phyloP scores from a whole-genome alignment of 2,888 invertebrate genomes.

The Acanthacorydalis orientalis region DNA sequence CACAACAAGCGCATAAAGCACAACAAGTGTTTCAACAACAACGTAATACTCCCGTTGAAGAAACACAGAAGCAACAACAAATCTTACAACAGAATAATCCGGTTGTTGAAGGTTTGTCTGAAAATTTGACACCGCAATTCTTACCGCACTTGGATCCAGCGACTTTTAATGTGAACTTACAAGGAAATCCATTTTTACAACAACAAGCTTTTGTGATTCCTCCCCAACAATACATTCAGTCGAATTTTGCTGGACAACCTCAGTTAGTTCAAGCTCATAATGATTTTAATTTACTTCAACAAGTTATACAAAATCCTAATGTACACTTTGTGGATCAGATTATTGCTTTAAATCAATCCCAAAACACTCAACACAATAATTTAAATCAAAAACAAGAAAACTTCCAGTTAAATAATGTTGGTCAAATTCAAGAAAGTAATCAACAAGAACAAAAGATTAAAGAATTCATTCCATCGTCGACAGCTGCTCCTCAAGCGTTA shows the following conservation, averaged over 20 bases:
- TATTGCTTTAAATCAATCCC: slow-evolving; percentile 9
- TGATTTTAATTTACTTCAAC: slow-evolving; percentile 5
- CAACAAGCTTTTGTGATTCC: slow-evolving; percentile 6
- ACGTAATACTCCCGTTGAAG: slow-evolving; percentile 7
- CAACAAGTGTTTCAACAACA: slow-evolving; percentile 9
- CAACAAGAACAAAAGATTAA: slow-evolving; percentile 1
- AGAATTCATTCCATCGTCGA: slow-evolving; percentile 6
- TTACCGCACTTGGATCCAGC: slow-evolving; percentile 17
- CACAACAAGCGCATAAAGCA: slow-evolving; percentile 6
- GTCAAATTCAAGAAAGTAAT: slow-evolving; percentile 8
- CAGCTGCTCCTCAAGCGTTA: slow-evolving; percentile 4
- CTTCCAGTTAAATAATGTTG: background rate
- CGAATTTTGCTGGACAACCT: slow-evolving; percentile 13
- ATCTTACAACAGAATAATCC: slow-evolving; percentile 15
- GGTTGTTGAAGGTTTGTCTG: slow-evolving; percentile 14
- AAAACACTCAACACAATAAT: slow-evolving; percentile 7
- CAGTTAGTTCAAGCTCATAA: slow-evolving; percentile 6
- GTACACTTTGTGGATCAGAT: slow-evolving; percentile 1
- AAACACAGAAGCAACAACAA: slow-evolving; percentile 6
- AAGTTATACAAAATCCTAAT: slow-evolving; percentile 3
- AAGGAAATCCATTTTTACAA: slow-evolving; percentile 14
- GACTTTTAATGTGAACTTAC: slow-evolving; percentile 15
- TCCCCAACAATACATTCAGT: slow-evolving; percentile 5
- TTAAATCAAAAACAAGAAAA: background rate
- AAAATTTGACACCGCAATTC: slow-evolving; percentile 19